Conservation (phyloP, 2,113 vertebrate species). For the Euleptes europaea region DNA sequence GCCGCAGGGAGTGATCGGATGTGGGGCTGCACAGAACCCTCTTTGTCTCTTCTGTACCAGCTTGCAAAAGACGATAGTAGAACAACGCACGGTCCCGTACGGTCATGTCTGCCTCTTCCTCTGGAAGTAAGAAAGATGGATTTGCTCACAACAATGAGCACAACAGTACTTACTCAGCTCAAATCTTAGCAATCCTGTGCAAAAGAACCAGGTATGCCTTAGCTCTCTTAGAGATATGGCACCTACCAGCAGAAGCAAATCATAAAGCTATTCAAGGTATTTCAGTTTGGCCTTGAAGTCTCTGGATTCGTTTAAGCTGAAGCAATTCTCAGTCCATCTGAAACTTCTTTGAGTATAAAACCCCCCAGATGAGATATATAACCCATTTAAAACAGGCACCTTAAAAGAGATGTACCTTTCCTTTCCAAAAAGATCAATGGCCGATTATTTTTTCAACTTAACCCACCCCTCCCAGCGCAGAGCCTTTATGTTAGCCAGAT, state of each 20-base stretch:
- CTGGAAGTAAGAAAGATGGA: conserved; percentile 68
- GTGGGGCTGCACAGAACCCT: conserved; percentile 84
- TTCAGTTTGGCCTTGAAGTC: background rate
- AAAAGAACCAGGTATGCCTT: background rate
- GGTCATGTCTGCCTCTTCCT: conserved; percentile 92
- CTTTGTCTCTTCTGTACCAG: conserved; percentile 80
- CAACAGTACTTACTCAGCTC: background rate
- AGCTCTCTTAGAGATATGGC: background rate
- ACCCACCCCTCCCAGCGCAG: no score
- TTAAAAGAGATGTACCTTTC: conserved; percentile 25
- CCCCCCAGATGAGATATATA: background rate
- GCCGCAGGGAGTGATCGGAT: conserved; percentile 87
- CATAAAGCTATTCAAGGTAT: background rate
- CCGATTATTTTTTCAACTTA: no score
- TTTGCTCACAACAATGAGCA: background rate
- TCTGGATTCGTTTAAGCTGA: no score
- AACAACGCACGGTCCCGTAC: conserved; percentile 91
- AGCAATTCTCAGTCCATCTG: background rate
- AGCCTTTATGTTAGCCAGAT: no score
- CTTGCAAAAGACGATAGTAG: conserved; percentile 89
- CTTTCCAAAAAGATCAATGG: no score
- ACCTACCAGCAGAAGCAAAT: background rate
- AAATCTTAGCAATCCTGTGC: rapidly evolving
- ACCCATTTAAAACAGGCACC: background rate
- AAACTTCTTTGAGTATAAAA: no score